These are phyloP conservation scores for Oxystoma pomonae DNA, from an alignment of 2,888 invertebrate species.

Conservation along the genomic window DNA sequence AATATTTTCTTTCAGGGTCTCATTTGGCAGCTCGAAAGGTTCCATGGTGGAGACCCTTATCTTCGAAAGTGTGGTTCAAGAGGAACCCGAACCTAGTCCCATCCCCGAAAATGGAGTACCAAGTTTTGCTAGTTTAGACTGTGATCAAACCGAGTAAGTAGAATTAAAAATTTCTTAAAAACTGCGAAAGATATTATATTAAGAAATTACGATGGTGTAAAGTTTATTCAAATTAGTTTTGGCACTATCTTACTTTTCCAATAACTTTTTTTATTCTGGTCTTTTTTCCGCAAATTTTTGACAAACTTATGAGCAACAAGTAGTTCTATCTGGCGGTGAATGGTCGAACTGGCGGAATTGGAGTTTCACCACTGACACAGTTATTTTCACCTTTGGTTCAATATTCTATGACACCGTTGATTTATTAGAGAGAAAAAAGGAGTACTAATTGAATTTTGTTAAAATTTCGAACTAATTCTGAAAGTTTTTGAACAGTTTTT, in stretches of 20 bases:
- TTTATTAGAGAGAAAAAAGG: background rate
- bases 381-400: background rate
- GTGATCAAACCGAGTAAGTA: constrained; percentile 57
- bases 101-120: constrained; percentile 49
- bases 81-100: constrained; percentile 71
- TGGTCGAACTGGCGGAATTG: background rate
- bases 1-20: constrained; percentile 63
- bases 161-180: too few species aligned
- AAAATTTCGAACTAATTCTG: background rate
- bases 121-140: constrained; percentile 38
- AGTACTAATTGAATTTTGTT: background rate
- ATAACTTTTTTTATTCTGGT: too few species aligned
- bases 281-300: too few species aligned
- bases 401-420: background rate
- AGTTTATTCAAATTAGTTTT: too few species aligned
- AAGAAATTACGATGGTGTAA: too few species aligned
- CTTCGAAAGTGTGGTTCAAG: constrained; percentile 80
- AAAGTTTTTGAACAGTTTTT: background rate
- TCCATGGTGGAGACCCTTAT: constrained; percentile 93
- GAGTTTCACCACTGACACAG: background rate
- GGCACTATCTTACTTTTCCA: too few species aligned
- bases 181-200: too few species aligned
- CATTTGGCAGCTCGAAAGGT: constrained; percentile 90
- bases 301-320: too few species aligned
- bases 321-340: background rate